Percentiles rank a stretch among this genome's conserved stretches.
Conservation (phyloP, 64 coral and sea anemone species). For the Dendronephthya gigantea region DNA sequence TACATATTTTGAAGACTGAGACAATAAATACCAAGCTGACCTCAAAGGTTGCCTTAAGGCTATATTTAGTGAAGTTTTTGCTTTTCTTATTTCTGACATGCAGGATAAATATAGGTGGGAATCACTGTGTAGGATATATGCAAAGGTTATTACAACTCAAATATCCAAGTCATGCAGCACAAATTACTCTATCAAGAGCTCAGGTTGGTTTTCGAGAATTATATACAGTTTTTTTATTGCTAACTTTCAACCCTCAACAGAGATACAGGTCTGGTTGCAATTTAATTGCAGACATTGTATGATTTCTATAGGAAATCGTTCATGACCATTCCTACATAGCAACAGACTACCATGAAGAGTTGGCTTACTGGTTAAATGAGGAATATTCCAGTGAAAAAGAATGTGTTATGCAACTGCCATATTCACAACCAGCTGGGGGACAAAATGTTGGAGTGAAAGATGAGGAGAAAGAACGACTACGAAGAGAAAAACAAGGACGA, state of each 20-base stretch:
- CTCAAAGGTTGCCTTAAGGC: not conserved
- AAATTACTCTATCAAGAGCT: conserved; percentile 80
- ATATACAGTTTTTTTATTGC: too few relatives aligned
- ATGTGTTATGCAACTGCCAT: conserved; percentile 80
- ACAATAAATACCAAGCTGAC: not conserved
- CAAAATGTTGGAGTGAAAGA: conserved; percentile 52
- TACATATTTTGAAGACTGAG: not conserved
- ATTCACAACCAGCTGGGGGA: conserved; percentile 43
- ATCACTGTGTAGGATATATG: conserved; percentile 78
- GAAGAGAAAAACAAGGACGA: conserved; percentile 79
- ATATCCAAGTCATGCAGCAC: conserved; percentile 70
- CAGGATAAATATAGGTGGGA: conserved; percentile 89
- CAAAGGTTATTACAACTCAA: conserved; percentile 86
- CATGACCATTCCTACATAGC: conserved; percentile 59
- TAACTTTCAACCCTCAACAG: too few relatives aligned
- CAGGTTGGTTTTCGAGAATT: conserved; percentile 48
- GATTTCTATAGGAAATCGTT: conserved; percentile 47
- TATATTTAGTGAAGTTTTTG: not conserved
- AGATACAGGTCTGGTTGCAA: too few relatives aligned
- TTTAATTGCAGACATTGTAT: too few relatives aligned
- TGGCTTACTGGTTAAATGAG: conserved; percentile 55
- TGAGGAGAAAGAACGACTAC: conserved; percentile 82
- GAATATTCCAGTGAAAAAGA: conserved; percentile 66
- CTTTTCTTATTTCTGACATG: not conserved
- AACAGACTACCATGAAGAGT: conserved; percentile 58